Evolutionary conservation across 2,113 vertebrate species (phyloP).

Genomic region (Nycticorax nycticorax): DNA sequence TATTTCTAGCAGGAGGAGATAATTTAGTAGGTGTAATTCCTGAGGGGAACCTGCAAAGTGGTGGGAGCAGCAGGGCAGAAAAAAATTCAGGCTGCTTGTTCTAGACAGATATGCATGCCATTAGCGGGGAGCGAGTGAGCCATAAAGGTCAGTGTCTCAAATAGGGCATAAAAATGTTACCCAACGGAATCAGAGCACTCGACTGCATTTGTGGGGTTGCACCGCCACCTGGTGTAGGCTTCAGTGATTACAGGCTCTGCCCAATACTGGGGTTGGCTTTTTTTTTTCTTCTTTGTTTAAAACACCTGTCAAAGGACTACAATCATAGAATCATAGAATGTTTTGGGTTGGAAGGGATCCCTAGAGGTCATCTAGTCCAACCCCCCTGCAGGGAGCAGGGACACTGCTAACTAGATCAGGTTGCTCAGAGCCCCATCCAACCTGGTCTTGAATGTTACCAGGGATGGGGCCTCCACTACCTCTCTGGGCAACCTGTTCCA

Average conservation of each 20-base stretch:
- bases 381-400: no score
- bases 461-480: no score
- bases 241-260: neutral
- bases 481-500: no score
- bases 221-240: constrained; percentile 10
- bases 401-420: no score
- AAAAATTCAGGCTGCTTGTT: neutral
- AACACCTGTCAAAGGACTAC: neutral
- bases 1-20: neutral
- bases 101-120: neutral
- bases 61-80: neutral
- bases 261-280: neutral
- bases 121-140: neutral
- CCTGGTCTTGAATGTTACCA: no score
- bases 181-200: fast-evolving
- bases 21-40: neutral
- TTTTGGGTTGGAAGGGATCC: no score
- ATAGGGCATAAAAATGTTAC: neutral
- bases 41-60: neutral
- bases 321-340: no score
- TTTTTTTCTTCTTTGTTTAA: no score
- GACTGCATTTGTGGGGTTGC: neutral
- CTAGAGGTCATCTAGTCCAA: no score
- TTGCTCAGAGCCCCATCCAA: no score
- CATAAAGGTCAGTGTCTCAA: neutral